Conservation (phyloP, 2,113 vertebrate species). For the Hiodon alosoides region DNA sequence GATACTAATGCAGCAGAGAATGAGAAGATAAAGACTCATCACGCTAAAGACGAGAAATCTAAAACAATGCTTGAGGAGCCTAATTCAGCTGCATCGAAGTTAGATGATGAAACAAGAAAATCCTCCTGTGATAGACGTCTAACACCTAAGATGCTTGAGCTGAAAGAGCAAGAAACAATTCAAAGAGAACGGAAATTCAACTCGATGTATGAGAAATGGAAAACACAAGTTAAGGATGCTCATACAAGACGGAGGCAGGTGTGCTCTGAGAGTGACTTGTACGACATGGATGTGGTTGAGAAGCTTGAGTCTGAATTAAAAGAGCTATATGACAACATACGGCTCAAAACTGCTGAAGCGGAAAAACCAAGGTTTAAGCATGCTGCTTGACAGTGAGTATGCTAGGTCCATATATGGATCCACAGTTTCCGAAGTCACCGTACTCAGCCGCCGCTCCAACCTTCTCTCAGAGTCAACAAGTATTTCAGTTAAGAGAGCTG, state of each 20-base stretch:
- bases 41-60: conserved; percentile 2
- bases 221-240: conserved; percentile 18
- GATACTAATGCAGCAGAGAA: background rate
- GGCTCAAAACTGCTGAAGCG: conserved; percentile 18
- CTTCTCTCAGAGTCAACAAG: conserved; percentile 14
- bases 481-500: conserved; percentile 30
- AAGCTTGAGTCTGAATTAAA: conserved; percentile 9
- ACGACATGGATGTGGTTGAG: conserved; percentile 23
- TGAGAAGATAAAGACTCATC: background rate
- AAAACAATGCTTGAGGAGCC: conserved; percentile 7
- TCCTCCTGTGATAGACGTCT: conserved; percentile 17
- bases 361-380: conserved; percentile 30
- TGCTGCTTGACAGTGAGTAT: conserved; percentile 34
- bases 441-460: conserved; percentile 11
- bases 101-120: conserved; percentile 21
- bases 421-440: conserved; percentile 3
- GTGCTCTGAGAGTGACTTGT: conserved; percentile 21
- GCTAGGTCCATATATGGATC: conserved; percentile 30
- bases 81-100: conserved; percentile 3
- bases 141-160: conserved; percentile 26
- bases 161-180: conserved; percentile 20
- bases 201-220: conserved; percentile 24
- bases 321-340: conserved; percentile 16
- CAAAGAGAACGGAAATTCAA: conserved; percentile 21
- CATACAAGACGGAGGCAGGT: conserved; percentile 20